Percentiles rank a stretch among this genome's conserved stretches.
phyloP scores from a whole-genome alignment of 2,888 invertebrate species.

The Latrodectus hesperus region DNA sequence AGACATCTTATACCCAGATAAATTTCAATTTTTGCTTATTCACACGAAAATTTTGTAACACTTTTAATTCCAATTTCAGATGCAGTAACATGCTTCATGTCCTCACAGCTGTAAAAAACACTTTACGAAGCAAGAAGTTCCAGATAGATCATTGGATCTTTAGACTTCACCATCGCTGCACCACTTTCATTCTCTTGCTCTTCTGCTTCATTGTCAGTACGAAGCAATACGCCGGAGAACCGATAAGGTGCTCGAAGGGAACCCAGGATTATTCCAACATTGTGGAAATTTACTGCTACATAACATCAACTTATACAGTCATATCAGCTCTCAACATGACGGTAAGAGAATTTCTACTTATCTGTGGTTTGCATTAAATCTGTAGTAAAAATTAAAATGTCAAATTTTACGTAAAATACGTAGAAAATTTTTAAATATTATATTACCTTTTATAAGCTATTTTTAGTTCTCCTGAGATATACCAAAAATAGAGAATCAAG shows the following conservation, averaged over 20 bases:
- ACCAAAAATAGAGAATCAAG: background rate
- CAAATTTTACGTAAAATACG: background rate
- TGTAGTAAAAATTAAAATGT: no score
- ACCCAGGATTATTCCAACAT: conserved; percentile 67
- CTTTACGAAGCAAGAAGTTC: conserved; percentile 23
- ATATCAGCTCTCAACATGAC: conserved; percentile 47
- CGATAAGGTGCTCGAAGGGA: conserved; percentile 71
- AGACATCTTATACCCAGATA: no score
- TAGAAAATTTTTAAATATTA: background rate
- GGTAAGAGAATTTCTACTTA: conserved; percentile 1
- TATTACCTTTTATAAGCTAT: background rate
- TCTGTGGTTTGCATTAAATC: no score
- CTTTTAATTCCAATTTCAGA: no score
- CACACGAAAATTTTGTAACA: no score
- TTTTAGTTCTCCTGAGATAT: background rate
- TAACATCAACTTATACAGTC: conserved; percentile 82
- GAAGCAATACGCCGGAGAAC: conserved; percentile 72
- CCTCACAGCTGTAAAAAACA: conserved; percentile 37
- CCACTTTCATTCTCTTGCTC: conserved; percentile 71
- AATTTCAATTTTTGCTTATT: no score
- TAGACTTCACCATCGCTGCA: conserved; percentile 72
- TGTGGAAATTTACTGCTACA: conserved; percentile 94
- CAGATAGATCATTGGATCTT: conserved; percentile 71
- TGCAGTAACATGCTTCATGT: conserved; percentile 17
- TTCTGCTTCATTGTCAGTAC: conserved; percentile 72